Base-by-base conservation (phyloP, 2,888 invertebrate species). In the Protula sp. region DNA sequence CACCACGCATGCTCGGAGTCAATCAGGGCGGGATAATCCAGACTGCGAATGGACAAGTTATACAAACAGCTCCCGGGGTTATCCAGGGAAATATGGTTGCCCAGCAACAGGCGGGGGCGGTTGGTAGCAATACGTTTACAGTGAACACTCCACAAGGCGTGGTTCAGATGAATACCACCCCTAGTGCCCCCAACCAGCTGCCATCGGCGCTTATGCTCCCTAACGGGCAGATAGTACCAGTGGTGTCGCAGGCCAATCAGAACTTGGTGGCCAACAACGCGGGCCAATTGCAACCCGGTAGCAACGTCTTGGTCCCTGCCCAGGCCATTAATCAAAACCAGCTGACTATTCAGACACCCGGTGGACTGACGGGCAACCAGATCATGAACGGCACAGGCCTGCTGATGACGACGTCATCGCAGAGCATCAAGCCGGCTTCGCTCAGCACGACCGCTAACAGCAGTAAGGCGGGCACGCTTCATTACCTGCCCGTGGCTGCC, bases 211-310 rank as follows among this genome's bases (percentile, higher is more conserved):
- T 82, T 26, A 70, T 81, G 9, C 67, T 82, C 57, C 81, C 81
- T 5, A 80, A 78, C 64, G 81, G 81, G 47, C 81, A 81, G 58
- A 75, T 82, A 3, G 76, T 81, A 47, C 80, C 81, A 2, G 80
- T 81, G 45, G 80, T 81, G 19, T 78, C 78, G 3, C 80, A 81
- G 61, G 78, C 81, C 14, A 72, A 74, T 31, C 59, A 65, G 47
- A 52, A 59, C 9, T 63, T 65, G 2, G 64, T 66, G 26, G n/a
- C n/a, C n/a, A n/a, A n/a, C n/a, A n/a, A n/a, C n/a, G n/a, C n/a
- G n/a, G n/a, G n/a, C n/a, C n/a, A n/a, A 59, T 54, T 2, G 64
- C 26, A 28, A 45, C 27, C 1, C 47, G 38, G 45, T 24, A n/a
- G 2, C 24, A 27, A 53, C 28, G 30, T 28, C 22, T 22, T 53